Evolutionary conservation across 1,140 invertebrate genomes (phyloP).

Genomic region (Asobara japonica): DNA sequence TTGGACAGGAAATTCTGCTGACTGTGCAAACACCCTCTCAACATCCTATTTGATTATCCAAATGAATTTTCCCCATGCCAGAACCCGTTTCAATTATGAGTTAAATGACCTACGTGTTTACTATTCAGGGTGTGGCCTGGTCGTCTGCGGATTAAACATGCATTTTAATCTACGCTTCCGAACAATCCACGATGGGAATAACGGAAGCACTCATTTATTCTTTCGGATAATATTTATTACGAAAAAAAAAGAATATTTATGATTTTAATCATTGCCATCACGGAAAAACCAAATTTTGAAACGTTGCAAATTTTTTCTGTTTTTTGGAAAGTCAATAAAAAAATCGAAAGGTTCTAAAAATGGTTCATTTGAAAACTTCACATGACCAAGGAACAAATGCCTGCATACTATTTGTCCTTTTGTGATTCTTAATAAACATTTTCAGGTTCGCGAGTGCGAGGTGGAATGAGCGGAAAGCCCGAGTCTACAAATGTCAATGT

Average conservation of each 20-base stretch:
- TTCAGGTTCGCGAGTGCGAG: constrained; percentile 54
- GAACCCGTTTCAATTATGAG: constrained; percentile 36
- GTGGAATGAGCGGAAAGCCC: constrained; percentile 34
- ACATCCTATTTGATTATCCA: constrained; percentile 19
- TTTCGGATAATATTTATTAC: too few relatives aligned
- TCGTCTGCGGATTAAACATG: constrained; percentile 29
- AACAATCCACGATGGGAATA: not conserved
- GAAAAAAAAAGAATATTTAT: too few relatives aligned
- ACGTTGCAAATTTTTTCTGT: too few relatives aligned
- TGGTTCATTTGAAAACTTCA: too few relatives aligned
- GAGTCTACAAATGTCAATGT: constrained; percentile 37
- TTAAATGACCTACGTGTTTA: constrained; percentile 34
- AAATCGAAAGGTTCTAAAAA: too few relatives aligned
- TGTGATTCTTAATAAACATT: constrained; percentile 31
- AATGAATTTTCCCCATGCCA: constrained; percentile 18
- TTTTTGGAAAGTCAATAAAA: too few relatives aligned
- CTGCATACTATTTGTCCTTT: too few relatives aligned
- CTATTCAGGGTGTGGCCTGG: constrained; percentile 30
- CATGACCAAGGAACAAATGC: too few relatives aligned
- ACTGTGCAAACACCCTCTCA: not conserved
- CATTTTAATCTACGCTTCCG: not conserved
- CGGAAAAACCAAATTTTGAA: too few relatives aligned
- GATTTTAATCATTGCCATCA: not conserved
- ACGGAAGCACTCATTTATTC: not conserved
- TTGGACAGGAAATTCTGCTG: not conserved